Conservation (phyloP, 2,113 vertebrate genomes). For the Leptocoma aspasia region DNA sequence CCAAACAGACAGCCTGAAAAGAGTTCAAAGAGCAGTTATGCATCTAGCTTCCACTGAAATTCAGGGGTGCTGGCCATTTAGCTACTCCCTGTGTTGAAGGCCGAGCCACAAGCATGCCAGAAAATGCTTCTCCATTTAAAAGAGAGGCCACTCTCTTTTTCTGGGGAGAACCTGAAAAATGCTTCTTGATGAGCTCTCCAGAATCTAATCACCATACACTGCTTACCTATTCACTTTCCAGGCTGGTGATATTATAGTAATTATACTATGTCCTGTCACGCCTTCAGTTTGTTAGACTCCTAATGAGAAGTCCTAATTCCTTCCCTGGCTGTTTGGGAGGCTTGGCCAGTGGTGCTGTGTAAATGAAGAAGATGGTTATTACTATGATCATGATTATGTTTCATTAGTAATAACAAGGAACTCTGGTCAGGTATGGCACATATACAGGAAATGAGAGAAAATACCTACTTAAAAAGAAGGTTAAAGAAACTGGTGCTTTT, state of each 20-base stretch:
- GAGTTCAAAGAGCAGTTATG: background rate
- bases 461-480: background rate
- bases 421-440: background rate
- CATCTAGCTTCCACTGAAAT: background rate
- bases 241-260: background rate
- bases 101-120: background rate
- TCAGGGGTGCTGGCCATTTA: background rate
- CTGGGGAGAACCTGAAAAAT: background rate
- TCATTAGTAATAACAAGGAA: background rate
- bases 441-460: background rate
- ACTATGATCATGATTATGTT: background rate
- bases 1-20: background rate
- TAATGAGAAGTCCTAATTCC: constrained; percentile 20
- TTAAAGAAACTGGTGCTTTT: background rate
- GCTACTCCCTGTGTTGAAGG: background rate
- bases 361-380: constrained; percentile 6
- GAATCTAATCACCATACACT: background rate
- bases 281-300: background rate
- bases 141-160: background rate
- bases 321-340: background rate
- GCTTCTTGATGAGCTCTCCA: background rate
- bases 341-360: background rate
- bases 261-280: background rate
- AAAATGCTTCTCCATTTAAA: background rate
- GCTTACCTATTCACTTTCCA: background rate